These are phyloP conservation scores for Marisa cornuarietis DNA, from an alignment of 1,140 invertebrate genomes.

Conservation along the genomic window DNA sequence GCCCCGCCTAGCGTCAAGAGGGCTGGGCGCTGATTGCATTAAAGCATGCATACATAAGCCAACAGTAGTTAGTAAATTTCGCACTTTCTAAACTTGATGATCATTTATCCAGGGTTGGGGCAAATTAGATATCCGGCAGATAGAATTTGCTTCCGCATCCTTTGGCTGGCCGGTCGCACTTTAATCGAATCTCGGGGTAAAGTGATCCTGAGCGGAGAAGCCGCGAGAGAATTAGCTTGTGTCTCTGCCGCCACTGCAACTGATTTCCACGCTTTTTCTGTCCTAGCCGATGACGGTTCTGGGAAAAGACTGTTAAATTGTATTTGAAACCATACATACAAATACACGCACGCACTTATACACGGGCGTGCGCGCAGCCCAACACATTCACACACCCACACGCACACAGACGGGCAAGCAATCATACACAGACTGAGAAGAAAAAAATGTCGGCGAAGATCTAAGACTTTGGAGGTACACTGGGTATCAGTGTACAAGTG, in stretches of 20 bases:
- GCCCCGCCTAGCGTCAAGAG: background rate
- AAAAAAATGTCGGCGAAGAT: too few relatives aligned
- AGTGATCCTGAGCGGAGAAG: constrained; percentile 24
- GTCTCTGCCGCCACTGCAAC: background rate
- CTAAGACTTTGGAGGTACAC: too few relatives aligned
- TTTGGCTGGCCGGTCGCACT: constrained; percentile 23
- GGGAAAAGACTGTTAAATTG: too few relatives aligned
- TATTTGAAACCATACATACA: too few relatives aligned
- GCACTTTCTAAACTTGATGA: constrained; percentile 28
- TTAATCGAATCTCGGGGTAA: constrained; percentile 26
- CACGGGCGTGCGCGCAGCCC: too few relatives aligned
- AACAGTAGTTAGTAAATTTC: constrained; percentile 28
- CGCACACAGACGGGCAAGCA: too few relatives aligned
- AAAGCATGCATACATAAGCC: constrained; percentile 27
- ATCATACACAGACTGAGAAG: too few relatives aligned
- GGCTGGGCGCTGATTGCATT: constrained; percentile 22
- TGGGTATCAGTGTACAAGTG: too few relatives aligned
- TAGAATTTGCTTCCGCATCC: constrained; percentile 29
- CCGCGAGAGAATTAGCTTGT: constrained; percentile 24
- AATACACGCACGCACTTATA: too few relatives aligned
- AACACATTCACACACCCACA: too few relatives aligned
- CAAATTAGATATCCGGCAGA: constrained; percentile 29
- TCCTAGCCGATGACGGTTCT: too few relatives aligned
- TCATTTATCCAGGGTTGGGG: constrained; percentile 27
- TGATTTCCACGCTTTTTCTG: too few relatives aligned